phyloP scores from a whole-genome alignment of 1,140 invertebrate species.

The Campodea augens region DNA sequence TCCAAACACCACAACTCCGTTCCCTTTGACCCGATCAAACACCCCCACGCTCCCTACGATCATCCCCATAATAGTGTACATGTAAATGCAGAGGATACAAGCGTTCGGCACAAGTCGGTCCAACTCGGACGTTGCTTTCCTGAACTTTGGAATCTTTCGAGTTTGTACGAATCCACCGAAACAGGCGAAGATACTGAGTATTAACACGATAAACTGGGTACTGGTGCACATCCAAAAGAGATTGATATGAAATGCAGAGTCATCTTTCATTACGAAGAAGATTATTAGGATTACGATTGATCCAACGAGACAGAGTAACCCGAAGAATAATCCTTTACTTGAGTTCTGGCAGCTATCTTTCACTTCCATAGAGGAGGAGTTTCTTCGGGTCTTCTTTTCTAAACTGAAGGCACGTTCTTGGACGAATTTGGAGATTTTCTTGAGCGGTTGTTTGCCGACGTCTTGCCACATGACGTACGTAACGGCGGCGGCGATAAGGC shows the following conservation, averaged over 20 bases:
- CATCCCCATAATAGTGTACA: slow-evolving; percentile 36
- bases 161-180: slow-evolving; percentile 24
- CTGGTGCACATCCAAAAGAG: slow-evolving; percentile 22
- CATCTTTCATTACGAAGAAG: slow-evolving; percentile 38
- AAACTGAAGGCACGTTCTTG: neutral
- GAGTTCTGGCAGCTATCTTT: slow-evolving; percentile 33
- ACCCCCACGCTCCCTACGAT: slow-evolving; percentile 28
- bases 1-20: too few species aligned
- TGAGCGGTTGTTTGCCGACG: slow-evolving; percentile 27
- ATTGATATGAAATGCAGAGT: slow-evolving; percentile 28
- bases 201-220: slow-evolving; percentile 18
- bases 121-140: slow-evolving; percentile 22
- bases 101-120: slow-evolving; percentile 30
- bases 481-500: slow-evolving; percentile 37
- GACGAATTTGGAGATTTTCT: slow-evolving; percentile 19
- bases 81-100: slow-evolving; percentile 33
- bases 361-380: slow-evolving; percentile 5
- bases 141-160: slow-evolving; percentile 16
- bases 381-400: neutral
- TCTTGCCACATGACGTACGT: slow-evolving; percentile 40
- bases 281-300: slow-evolving; percentile 41
- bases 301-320: slow-evolving; percentile 35
- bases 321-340: slow-evolving; percentile 38
- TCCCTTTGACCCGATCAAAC: too few species aligned
- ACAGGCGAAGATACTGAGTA: slow-evolving; percentile 25